phyloP scores from a whole-genome alignment of 2,113 vertebrate species.

The Thunnus maccoyii region DNA sequence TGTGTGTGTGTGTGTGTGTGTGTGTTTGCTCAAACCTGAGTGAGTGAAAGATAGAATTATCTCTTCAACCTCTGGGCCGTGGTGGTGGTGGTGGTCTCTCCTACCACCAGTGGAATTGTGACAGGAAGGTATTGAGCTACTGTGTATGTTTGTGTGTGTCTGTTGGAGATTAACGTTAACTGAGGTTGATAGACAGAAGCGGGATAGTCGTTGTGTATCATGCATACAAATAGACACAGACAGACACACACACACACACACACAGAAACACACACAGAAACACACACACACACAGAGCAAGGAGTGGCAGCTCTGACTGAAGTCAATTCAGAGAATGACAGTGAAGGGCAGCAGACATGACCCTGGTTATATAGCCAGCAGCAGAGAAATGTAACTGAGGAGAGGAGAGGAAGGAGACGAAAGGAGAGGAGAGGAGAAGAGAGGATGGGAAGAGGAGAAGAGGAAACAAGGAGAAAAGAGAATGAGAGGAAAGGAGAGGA shows the following conservation, averaged over 20 bases:
- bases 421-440: neutral
- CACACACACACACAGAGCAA: neutral
- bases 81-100: neutral
- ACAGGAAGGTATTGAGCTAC: slow-evolving; percentile 5
- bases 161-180: slow-evolving; percentile 22
- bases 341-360: slow-evolving; percentile 21
- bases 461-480: neutral
- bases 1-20: slow-evolving; percentile 18
- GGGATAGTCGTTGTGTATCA: neutral
- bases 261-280: neutral
- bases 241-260: neutral
- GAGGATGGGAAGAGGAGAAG: neutral
- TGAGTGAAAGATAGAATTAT: slow-evolving; percentile 27
- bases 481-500: too few relatives aligned
- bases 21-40: neutral
- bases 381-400: neutral
- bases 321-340: slow-evolving; percentile 27
- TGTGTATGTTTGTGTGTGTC: slow-evolving; percentile 2
- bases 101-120: slow-evolving; percentile 1
- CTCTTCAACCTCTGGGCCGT: neutral
- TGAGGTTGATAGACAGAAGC: slow-evolving; percentile 24
- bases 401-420: neutral
- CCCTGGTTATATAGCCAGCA: slow-evolving; percentile 1
- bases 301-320: slow-evolving; percentile 28
- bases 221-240: slow-evolving; percentile 14